phyloP scores from a whole-genome alignment of 2,113 vertebrate genomes.

The Solea senegalensis region DNA sequence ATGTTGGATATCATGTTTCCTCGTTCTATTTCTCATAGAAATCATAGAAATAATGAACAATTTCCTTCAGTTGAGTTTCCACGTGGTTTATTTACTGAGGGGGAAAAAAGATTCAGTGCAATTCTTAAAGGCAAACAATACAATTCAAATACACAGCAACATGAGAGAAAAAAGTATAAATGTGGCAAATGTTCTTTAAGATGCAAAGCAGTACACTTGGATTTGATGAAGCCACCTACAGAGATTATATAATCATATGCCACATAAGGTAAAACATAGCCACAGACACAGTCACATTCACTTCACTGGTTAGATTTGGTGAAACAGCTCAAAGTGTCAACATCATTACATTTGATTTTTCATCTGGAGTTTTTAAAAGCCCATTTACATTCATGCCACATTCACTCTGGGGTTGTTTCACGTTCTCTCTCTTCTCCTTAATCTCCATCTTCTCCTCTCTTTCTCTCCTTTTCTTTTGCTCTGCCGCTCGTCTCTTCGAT shows the following conservation, averaged over 20 bases:
- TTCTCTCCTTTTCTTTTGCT: slow-evolving; percentile 1
- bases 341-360: slow-evolving; percentile 50
- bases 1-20: neutral
- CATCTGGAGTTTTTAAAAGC: slow-evolving; percentile 45
- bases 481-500: slow-evolving; percentile 36
- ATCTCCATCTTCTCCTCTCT: slow-evolving; percentile 16
- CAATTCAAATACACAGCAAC: neutral
- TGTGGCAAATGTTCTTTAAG: neutral
- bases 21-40: neutral
- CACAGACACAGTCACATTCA: slow-evolving; percentile 33
- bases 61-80: neutral
- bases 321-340: slow-evolving; percentile 40
- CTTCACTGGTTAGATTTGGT: slow-evolving; percentile 22
- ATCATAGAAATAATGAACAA: neutral
- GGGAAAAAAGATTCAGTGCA: neutral
- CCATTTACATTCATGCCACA: slow-evolving; percentile 59
- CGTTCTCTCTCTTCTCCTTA: slow-evolving; percentile 2
- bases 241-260: neutral
- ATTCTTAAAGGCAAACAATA: neutral
- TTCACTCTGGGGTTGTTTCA: slow-evolving; percentile 29
- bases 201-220: neutral
- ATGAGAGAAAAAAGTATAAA: neutral
- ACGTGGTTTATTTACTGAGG: slow-evolving; percentile 9
- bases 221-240: neutral
- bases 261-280: neutral